These are phyloP conservation scores for Tamias sibiricus DNA, from an alignment of 2,113 vertebrate species.

Conservation along the genomic window DNA sequence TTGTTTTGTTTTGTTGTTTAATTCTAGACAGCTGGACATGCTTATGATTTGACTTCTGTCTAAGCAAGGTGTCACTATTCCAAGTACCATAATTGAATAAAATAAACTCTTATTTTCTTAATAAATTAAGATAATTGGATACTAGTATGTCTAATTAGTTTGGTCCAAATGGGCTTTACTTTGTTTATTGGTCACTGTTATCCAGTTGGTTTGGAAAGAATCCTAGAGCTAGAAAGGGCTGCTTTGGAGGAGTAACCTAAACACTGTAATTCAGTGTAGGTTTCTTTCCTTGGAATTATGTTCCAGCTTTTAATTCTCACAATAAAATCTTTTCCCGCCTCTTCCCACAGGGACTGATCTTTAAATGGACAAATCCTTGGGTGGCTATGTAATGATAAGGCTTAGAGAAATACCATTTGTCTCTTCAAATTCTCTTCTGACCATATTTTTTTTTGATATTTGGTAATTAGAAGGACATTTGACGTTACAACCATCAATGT, in stretches of 20 bases:
- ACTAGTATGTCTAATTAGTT: constrained; percentile 47
- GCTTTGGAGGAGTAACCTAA: not conserved
- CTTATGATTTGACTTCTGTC: constrained; percentile 29
- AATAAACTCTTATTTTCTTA: constrained; percentile 1
- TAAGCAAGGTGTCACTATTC: constrained; percentile 1
- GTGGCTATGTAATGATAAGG: not conserved
- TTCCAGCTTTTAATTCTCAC: not conserved
- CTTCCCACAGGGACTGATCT: not conserved
- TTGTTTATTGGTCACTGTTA: constrained; percentile 42
- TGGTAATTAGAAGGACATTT: not conserved
- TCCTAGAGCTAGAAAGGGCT: not conserved
- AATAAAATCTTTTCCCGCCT: not conserved
- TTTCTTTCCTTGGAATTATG: not conserved
- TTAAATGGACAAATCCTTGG: not conserved
- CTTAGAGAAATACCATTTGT: not conserved
- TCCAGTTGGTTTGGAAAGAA: constrained; percentile 7
- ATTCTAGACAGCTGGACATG: not conserved
- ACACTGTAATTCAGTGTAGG: not conserved
- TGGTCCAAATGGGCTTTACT: not conserved
- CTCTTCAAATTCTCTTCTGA: not conserved
- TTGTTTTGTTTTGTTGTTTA: not conserved
- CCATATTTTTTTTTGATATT: not conserved
- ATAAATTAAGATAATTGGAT: constrained; percentile 50
- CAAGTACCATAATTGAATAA: not conserved
- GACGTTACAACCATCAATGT: not conserved